Conservation (phyloP, 2,113 vertebrate species). For the Xiphophorus hellerii region DNA sequence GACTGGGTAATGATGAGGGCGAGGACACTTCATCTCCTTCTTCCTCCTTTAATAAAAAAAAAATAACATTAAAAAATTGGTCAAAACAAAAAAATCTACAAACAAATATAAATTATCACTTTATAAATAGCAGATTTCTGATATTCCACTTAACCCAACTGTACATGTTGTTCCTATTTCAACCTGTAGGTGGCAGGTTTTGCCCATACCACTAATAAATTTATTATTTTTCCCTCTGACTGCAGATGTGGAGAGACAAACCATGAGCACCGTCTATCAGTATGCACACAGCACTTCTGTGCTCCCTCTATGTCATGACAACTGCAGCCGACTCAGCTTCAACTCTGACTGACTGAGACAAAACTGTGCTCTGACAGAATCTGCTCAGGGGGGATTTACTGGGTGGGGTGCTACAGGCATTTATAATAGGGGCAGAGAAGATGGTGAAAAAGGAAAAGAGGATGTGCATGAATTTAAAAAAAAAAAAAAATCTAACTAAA, state of each 20-base stretch:
- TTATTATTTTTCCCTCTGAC: neutral
- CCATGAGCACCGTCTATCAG: neutral
- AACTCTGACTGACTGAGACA: conserved; percentile 23
- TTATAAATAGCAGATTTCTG: neutral
- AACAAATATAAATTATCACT: neutral
- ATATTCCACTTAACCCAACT: neutral
- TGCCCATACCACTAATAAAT: neutral
- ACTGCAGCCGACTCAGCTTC: neutral
- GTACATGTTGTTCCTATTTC: conserved; percentile 4
- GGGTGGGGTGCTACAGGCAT: conserved; percentile 26
- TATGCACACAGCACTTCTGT: conserved; percentile 12
- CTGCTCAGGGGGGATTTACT: conserved; percentile 10
- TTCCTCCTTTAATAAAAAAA: conserved; percentile 83
- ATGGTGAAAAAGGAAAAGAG: neutral
- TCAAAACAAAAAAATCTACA: neutral
- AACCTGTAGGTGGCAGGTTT: conserved; percentile 65
- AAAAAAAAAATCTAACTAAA: neutral
- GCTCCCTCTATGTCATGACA: conserved; percentile 18
- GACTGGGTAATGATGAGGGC: conserved; percentile 76
- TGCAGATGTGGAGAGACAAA: conserved; percentile 39
- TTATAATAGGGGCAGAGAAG: conserved; percentile 6
- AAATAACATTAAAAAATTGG: neutral
- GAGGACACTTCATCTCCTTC: conserved; percentile 88
- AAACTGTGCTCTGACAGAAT: conserved; percentile 29
- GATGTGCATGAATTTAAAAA: conserved; percentile 10